Conservation (phyloP, 2,888 invertebrate genomes). For the Latrodectus hesperus region DNA sequence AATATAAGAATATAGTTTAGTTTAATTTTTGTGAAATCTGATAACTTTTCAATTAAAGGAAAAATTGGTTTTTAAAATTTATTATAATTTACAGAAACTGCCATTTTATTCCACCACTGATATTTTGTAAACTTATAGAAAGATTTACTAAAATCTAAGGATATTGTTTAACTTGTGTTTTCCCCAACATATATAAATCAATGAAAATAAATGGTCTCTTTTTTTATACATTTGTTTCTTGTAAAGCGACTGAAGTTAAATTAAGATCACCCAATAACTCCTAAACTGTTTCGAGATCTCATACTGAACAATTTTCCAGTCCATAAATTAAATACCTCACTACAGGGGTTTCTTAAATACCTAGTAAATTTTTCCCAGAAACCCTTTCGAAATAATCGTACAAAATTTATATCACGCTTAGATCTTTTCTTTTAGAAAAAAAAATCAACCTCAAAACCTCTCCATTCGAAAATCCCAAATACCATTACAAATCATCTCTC, state of each 20-base stretch:
- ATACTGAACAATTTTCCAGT: background rate
- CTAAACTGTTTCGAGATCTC: background rate
- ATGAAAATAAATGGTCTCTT: too few relatives aligned
- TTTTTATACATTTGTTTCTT: too few relatives aligned
- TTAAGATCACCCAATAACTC: background rate
- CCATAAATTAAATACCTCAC: background rate
- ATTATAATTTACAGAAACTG: too few relatives aligned
- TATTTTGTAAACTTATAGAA: too few relatives aligned
- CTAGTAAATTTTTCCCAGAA: background rate
- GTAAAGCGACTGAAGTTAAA: background rate
- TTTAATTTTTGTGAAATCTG: too few relatives aligned
- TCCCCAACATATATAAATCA: too few relatives aligned
- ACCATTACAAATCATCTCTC: constrained; percentile 3
- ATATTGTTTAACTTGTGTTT: too few relatives aligned
- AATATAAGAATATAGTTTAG: too few relatives aligned
- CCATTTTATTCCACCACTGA: too few relatives aligned
- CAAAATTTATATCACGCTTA: background rate
- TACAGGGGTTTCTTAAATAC: background rate
- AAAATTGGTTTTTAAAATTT: too few relatives aligned
- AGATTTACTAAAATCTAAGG: too few relatives aligned
- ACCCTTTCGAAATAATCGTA: background rate
- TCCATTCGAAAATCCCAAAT: background rate
- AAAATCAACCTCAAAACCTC: background rate
- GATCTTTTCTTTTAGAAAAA: background rate
- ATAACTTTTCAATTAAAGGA: too few relatives aligned